phyloP scores from a whole-genome alignment of 37 sponge, comb jelly and placozoan species.

The Beroe forskalii region DNA sequence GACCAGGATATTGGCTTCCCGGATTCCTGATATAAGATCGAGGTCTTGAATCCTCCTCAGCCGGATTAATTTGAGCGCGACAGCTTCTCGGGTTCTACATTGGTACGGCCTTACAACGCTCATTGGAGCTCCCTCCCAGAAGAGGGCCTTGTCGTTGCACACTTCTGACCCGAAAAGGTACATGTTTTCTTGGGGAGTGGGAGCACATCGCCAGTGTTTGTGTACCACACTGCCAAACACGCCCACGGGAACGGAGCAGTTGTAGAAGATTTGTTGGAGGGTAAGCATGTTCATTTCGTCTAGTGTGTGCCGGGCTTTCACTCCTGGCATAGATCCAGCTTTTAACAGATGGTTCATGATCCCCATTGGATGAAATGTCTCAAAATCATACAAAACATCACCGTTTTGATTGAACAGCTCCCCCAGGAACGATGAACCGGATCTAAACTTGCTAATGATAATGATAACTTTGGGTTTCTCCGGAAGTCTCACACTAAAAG shows the following conservation, averaged over 20 bases:
- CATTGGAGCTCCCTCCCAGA: neutral
- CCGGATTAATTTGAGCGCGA: conserved; percentile 14
- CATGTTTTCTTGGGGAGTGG: neutral
- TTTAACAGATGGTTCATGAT: neutral
- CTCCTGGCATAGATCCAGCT: neutral
- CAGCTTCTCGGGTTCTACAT: conserved; percentile 7
- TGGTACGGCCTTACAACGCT: neutral
- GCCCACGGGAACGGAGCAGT: neutral
- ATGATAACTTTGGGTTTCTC: neutral
- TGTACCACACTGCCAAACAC: neutral
- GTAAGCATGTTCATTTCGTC: neutral
- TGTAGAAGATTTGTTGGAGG: neutral
- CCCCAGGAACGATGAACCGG: neutral
- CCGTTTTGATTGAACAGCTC: neutral
- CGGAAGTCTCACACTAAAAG: neutral
- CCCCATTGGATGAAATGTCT: neutral
- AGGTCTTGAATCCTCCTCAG: conserved; percentile 28
- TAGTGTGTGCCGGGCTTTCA: neutral
- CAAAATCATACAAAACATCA: neutral
- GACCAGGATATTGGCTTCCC: neutral
- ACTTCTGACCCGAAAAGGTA: neutral
- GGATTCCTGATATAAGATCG: neutral
- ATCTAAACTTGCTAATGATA: neutral
- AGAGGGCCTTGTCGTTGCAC: neutral
- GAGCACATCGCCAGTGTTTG: neutral